These are phyloP conservation scores for Falco columbarius DNA, from an alignment of 2,797 vertebrate genomes.

Conservation along the genomic window DNA sequence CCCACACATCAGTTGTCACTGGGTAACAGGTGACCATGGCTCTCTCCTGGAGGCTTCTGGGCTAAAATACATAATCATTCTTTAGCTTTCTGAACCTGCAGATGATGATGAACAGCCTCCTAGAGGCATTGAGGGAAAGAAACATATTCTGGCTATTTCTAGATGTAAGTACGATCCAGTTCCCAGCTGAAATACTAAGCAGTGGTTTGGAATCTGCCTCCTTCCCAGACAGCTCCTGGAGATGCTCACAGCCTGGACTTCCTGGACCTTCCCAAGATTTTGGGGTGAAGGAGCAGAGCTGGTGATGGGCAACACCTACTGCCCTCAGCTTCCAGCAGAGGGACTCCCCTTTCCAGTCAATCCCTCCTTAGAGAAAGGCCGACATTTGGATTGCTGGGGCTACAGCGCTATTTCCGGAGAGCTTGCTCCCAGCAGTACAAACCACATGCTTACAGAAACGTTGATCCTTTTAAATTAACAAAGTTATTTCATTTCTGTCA, in stretches of 20 bases:
- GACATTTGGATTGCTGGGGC: neutral
- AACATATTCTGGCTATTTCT: neutral
- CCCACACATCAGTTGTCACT: neutral
- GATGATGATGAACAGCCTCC: neutral
- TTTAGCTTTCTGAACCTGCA: neutral
- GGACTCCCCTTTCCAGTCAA: fast-evolving
- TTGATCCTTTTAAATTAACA: neutral
- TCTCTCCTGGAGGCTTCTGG: neutral
- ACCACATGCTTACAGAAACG: neutral
- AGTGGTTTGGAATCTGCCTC: neutral
- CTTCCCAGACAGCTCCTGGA: neutral
- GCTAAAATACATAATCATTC: neutral
- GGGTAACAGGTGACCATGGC: neutral
- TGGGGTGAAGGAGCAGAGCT: neutral
- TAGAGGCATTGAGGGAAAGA: neutral
- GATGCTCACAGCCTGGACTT: neutral
- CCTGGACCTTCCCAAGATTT: neutral
- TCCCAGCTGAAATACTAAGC: neutral
- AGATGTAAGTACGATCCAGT: neutral
- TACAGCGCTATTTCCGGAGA: neutral
- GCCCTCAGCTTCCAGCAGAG: neutral
- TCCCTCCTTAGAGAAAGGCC: neutral
- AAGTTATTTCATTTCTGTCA: slow-evolving; percentile 3
- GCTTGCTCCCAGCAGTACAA: neutral
- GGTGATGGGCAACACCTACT: neutral